Conservation (phyloP, 2,113 vertebrate species). For the Neotragus pygmaeus region DNA sequence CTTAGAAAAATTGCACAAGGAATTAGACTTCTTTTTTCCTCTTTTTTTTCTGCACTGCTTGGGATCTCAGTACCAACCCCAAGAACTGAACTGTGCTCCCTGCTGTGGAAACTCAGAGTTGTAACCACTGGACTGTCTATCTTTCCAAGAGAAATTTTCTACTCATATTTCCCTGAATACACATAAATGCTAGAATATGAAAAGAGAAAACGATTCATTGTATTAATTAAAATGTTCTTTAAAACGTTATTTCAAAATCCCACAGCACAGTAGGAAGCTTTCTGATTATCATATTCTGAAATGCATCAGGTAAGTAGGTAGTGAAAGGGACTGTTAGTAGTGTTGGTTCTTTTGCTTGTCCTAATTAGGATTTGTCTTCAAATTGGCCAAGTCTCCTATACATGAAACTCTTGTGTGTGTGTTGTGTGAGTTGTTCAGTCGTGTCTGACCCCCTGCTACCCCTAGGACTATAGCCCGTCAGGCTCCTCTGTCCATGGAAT, state of each 20-base stretch:
- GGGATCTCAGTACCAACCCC: neutral
- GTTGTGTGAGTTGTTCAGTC: neutral
- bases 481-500: neutral
- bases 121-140: neutral
- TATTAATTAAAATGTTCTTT: neutral
- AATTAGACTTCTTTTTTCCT: neutral
- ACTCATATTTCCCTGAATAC: neutral
- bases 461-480: neutral
- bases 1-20: neutral
- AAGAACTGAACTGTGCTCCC: neutral
- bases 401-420: neutral
- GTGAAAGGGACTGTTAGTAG: neutral
- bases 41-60: neutral
- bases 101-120: neutral
- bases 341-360: slow-evolving; percentile 18
- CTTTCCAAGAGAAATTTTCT: neutral
- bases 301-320: neutral
- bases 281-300: neutral
- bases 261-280: neutral
- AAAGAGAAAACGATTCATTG: neutral
- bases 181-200: neutral
- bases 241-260: neutral
- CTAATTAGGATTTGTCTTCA: neutral
- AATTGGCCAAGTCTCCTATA: neutral
- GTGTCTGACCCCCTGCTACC: neutral